These are phyloP conservation scores for Coreoperca whiteheadi DNA, from an alignment of 2,113 vertebrate species.

Conservation along the genomic window DNA sequence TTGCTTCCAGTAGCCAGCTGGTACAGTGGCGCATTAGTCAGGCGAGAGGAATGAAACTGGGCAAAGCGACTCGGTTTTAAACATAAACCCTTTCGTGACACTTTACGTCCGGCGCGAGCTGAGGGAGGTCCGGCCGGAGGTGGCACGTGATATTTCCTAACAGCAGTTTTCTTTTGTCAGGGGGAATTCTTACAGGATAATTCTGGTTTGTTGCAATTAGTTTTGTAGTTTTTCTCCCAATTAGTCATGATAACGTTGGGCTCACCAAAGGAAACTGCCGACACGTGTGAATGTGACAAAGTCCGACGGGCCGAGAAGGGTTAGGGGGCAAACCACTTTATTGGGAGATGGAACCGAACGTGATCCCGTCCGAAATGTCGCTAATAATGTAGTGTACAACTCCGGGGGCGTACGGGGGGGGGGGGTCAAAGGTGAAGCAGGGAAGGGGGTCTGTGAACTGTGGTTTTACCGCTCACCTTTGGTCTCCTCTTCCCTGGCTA, in stretches of 20 bases:
- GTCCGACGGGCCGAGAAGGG: too few species aligned
- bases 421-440: too few species aligned
- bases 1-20: background rate
- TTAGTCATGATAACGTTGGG: background rate
- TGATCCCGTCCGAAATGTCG: fast-evolving
- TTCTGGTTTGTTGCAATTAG: background rate
- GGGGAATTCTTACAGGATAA: too few species aligned
- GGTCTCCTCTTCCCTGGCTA: background rate
- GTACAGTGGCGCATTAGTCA: background rate
- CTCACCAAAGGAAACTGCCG: background rate
- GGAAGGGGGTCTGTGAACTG: too few species aligned
- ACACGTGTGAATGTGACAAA: too few species aligned
- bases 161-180: too few species aligned
- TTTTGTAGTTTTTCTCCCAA: background rate
- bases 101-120: background rate
- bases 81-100: background rate
- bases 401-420: too few species aligned
- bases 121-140: background rate
- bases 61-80: background rate
- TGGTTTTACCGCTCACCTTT: background rate
- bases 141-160: too few species aligned
- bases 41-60: background rate
- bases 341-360: background rate
- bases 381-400: background rate
- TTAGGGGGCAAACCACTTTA: too few species aligned